phyloP scores from a whole-genome alignment of 2,888 invertebrate species.

The Shargacucullia verbasci region DNA sequence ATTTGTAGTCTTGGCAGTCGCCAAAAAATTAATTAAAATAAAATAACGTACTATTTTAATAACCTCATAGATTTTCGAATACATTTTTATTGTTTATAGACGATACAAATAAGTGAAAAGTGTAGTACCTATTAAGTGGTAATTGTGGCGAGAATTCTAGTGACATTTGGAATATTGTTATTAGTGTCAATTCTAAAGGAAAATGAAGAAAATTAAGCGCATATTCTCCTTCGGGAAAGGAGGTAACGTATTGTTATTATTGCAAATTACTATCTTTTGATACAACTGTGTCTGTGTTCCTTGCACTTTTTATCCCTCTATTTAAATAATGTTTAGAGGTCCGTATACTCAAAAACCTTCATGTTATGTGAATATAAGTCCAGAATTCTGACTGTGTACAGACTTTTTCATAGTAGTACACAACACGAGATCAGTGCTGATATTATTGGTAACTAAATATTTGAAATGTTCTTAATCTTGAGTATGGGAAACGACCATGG shows the following conservation, averaged over 20 bases:
- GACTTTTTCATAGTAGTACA: no score
- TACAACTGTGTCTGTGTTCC: not conserved
- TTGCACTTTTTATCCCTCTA: not conserved
- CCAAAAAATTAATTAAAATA: no score
- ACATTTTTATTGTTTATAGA: not conserved
- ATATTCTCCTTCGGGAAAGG: conserved; percentile 80
- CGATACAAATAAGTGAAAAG: conserved; percentile 23
- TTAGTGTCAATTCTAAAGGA: conserved; percentile 24
- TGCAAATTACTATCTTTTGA: not conserved
- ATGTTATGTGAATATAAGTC: no score
- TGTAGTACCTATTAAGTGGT: not conserved
- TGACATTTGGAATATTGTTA: conserved; percentile 5
- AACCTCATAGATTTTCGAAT: conserved; percentile 1
- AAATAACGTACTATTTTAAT: not conserved
- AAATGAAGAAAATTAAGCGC: conserved; percentile 83
- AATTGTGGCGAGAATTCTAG: conserved; percentile 14
- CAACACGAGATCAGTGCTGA: no score
- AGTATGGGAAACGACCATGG: no score
- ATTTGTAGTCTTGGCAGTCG: no score
- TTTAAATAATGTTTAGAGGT: no score
- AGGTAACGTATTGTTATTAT: conserved; percentile 63
- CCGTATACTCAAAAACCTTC: conserved; percentile 14
- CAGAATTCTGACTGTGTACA: no score
- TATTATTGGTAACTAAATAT: no score
- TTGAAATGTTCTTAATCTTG: no score